These are phyloP conservation scores for Heterotilapia buettikoferi DNA, from an alignment of 2,113 vertebrate species.

Conservation along the genomic window DNA sequence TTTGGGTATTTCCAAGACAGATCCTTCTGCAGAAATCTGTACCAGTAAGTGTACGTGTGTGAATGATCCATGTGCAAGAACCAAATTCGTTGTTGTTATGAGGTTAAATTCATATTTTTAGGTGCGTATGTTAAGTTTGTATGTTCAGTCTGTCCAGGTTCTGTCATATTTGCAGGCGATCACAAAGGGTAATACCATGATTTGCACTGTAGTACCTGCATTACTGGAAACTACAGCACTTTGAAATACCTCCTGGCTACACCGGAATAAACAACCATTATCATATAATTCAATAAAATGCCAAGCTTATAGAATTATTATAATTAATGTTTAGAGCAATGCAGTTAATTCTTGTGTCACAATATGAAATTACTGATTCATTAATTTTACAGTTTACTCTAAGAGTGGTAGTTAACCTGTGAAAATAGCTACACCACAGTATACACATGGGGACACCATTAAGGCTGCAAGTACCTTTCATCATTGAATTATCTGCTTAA, in stretches of 20 bases:
- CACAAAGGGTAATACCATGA: neutral
- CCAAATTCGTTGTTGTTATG: neutral
- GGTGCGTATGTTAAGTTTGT: neutral
- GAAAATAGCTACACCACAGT: neutral
- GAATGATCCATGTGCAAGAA: neutral
- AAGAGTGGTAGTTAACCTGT: neutral
- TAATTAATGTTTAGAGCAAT: neutral
- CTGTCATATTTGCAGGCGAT: neutral
- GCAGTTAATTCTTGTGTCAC: neutral
- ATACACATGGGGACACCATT: neutral
- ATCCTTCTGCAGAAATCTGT: neutral
- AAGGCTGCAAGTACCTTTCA: accelerated
- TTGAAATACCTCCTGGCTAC: neutral
- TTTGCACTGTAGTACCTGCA: accelerated
- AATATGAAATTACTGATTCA: neutral
- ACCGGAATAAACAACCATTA: neutral
- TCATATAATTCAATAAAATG: neutral
- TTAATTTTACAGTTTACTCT: neutral
- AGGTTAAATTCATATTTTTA: neutral
- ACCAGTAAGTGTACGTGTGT: neutral
- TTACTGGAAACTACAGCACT: neutral
- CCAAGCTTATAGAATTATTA: neutral
- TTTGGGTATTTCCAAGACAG: neutral
- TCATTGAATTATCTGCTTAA: neutral
- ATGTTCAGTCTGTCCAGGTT: neutral